phyloP scores from a whole-genome alignment of 1,140 invertebrate genomes.

The Drosophila ogumai region DNA sequence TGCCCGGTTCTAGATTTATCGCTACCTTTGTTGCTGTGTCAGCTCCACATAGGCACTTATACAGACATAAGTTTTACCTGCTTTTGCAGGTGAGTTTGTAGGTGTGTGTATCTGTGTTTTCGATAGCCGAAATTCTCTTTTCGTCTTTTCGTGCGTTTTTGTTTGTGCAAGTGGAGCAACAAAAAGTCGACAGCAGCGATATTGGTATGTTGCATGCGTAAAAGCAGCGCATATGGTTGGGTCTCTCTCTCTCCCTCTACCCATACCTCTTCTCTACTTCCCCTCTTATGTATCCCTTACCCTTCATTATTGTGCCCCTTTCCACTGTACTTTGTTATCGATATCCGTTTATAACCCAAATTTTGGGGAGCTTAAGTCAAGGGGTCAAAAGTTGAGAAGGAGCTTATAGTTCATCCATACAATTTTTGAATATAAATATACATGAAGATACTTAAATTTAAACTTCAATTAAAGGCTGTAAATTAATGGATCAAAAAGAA shows the following conservation, averaged over 20 bases:
- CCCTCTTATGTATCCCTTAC: conserved; percentile 9
- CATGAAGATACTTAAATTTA: not conserved
- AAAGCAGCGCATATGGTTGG: conserved; percentile 12
- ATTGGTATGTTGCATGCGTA: conserved; percentile 24
- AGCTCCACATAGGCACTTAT: conserved; percentile 22
- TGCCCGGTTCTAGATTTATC: conserved; percentile 36
- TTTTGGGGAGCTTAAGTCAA: conserved; percentile 9
- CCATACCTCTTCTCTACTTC: not conserved
- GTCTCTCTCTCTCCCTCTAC: not conserved
- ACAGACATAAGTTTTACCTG: conserved; percentile 35
- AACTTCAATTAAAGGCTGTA: too few species aligned
- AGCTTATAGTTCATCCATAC: not conserved
- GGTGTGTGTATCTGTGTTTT: conserved; percentile 10
- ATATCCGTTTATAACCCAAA: conserved; percentile 22
- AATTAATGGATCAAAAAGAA: not conserved
- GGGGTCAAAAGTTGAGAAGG: conserved; percentile 14
- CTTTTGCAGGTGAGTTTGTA: conserved; percentile 21
- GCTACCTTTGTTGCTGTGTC: conserved; percentile 32
- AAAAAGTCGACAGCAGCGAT: conserved; percentile 27
- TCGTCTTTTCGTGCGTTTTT: conserved; percentile 44
- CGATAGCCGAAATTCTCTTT: conserved; percentile 51
- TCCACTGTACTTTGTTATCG: conserved; percentile 8
- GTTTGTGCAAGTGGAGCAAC: conserved; percentile 53
- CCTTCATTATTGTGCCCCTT: not conserved
- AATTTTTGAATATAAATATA: not conserved